Evolutionary conservation across 2,113 vertebrate genomes (phyloP), one percentile per base, ranked within the genome.

Genomic region (Panthera uncia): DNA sequence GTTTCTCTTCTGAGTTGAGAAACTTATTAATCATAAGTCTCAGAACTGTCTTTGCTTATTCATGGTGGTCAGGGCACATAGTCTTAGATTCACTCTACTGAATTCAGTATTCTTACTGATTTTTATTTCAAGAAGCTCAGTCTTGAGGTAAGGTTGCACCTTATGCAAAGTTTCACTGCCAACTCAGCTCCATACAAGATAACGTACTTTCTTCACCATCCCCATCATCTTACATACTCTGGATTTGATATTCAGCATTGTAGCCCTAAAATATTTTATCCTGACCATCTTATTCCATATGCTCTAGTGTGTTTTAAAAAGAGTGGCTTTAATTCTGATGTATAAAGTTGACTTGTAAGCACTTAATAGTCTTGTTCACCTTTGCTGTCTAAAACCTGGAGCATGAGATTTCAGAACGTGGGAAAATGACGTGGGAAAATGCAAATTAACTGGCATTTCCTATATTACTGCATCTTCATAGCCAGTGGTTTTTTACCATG

Each of bases 1-100:
- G 98, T 98, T 98, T 98, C 98, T 98, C 98, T 97, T 98, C 98
- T 76, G 97, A 98, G 96, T 98, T 97, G 88, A 52, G 52, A 97
- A 98, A 92, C 92, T 19, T 94, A 97, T 98, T 98, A 98, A 98
- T 98, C 98, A 96, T 97, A 97, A 95, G 95, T 98, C 96, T 98
- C 98, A 98, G 97, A 98, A 83, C 23, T 82, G 91, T 97, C 91
- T 98, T 97, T 95, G 98, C 98, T 98, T 98, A 97, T 97, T 98
- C 98, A 81, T 65, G 91, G 82, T 94, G 98, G 98, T 97, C 98
- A 97, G 97, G 97, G 95, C 95, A 92, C 88, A n/a, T 33, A 71
- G 81, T 96, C 84, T 92, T 94, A 80, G 73, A 48, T 82, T 91
- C 85, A 48, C 13, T 57, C 29, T 57, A 3, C 61, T 74, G 76